These are phyloP conservation scores for Maniola jurtina DNA, from an alignment of 1,140 invertebrate species.

Conservation along the genomic window DNA sequence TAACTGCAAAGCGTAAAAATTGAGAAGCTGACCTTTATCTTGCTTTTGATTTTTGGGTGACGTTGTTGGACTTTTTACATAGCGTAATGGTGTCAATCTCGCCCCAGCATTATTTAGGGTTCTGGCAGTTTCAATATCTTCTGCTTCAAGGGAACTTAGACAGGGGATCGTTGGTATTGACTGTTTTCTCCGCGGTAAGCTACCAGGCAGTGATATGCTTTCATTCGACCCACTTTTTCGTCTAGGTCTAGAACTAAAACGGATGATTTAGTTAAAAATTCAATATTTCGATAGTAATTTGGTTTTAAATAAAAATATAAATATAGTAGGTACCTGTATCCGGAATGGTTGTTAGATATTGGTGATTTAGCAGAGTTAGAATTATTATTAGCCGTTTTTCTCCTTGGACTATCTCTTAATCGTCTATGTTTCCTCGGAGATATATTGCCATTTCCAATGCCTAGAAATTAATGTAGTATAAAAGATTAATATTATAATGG, in stretches of 20 bases:
- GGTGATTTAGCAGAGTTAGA: conserved; percentile 72
- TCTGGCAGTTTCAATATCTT: conserved; percentile 75
- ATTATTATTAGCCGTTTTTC: conserved; percentile 80
- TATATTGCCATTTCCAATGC: conserved; percentile 66
- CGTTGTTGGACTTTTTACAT: conserved; percentile 59
- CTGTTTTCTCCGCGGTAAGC: conserved; percentile 83
- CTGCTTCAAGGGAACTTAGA: conserved; percentile 75
- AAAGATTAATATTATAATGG: neutral
- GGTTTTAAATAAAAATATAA: neutral
- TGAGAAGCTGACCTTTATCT: conserved; percentile 50
- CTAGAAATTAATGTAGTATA: conserved; percentile 26
- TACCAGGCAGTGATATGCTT: conserved; percentile 82
- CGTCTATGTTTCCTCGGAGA: conserved; percentile 81
- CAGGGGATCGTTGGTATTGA: conserved; percentile 75
- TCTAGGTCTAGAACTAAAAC: conserved; percentile 54
- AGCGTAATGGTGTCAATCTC: conserved; percentile 64
- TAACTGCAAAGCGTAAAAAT: neutral
- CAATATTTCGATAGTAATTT: conserved; percentile 8
- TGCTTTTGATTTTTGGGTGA: conserved; percentile 65
- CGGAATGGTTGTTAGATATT: conserved; percentile 55
- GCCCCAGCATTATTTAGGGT: conserved; percentile 58
- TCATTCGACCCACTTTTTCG: conserved; percentile 77
- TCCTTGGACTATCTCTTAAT: conserved; percentile 82
- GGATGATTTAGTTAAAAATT: conserved; percentile 4
- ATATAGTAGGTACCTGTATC: conserved; percentile 62